phyloP scores from a whole-genome alignment of 2,888 invertebrate species.

The Sphaeridia pumilis region DNA sequence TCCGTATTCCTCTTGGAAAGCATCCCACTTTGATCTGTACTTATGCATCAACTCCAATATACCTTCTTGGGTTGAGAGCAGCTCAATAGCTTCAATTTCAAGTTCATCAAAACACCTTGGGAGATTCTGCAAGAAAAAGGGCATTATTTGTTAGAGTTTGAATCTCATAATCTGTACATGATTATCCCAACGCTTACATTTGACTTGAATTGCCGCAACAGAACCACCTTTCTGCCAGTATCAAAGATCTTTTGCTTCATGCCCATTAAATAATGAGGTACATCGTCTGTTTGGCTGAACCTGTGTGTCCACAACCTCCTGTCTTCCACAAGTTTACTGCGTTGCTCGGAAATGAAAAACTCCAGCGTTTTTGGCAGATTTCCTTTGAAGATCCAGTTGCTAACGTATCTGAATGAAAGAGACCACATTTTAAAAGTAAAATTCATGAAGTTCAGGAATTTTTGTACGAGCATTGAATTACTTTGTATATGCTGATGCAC shows the following conservation, averaged over 20 bases:
- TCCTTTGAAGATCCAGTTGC: slow-evolving; percentile 34
- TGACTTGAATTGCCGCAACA: slow-evolving; percentile 22
- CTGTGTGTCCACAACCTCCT: slow-evolving; percentile 33
- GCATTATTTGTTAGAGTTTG: neutral
- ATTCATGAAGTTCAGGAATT: no score
- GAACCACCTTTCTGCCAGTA: slow-evolving; percentile 31
- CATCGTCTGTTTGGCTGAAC: slow-evolving; percentile 20
- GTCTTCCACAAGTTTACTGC: slow-evolving; percentile 17
- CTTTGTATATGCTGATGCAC: slow-evolving; percentile 30
- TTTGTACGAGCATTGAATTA: no score
- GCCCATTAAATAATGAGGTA: slow-evolving; percentile 28
- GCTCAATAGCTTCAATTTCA: neutral
- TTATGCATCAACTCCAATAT: neutral
- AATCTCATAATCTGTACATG: neutral
- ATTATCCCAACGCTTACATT: neutral
- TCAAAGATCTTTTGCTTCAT: slow-evolving; percentile 24
- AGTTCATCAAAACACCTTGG: slow-evolving; percentile 2
- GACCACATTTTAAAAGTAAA: no score
- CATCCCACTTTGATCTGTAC: neutral
- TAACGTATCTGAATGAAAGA: slow-evolving; percentile 34
- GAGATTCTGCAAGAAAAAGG: neutral
- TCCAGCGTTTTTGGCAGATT: slow-evolving; percentile 19
- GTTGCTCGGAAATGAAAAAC: slow-evolving; percentile 27
- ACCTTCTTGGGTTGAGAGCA: neutral
- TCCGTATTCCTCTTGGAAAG: neutral